Conservation (phyloP, 2,888 invertebrate species). For the Lepas anatifera region DNA sequence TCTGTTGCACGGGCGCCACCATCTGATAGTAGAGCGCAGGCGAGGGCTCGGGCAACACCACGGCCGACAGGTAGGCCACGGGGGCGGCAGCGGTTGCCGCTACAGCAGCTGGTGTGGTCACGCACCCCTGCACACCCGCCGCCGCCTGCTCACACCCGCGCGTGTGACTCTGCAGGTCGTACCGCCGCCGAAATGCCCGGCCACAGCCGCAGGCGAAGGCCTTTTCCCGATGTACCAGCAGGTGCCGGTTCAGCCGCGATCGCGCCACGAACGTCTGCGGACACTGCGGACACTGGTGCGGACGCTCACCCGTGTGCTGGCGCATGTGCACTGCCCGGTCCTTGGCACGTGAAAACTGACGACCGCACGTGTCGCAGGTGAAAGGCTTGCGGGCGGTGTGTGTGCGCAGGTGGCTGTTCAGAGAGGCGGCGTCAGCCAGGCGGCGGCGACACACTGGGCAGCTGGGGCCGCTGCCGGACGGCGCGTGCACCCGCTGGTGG, state of each 20-base stretch:
- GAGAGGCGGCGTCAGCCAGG: slow-evolving; percentile 19
- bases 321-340: slow-evolving; percentile 20
- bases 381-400: slow-evolving; percentile 23
- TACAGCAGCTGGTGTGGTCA: not conserved
- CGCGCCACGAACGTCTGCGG: slow-evolving; percentile 12
- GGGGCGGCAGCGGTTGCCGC: not conserved
- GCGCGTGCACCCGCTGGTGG: slow-evolving; percentile 21
- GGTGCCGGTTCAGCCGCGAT: slow-evolving; percentile 7
- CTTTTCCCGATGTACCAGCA: not conserved
- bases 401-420: slow-evolving; percentile 20
- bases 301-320: slow-evolving; percentile 21
- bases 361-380: slow-evolving; percentile 20
- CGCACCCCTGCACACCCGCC: not conserved
- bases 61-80: not conserved
- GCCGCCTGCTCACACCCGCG: not conserved
- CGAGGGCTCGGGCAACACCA: not conserved
- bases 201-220: not conserved
- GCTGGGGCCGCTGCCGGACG: not conserved
- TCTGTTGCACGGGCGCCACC: slow-evolving; percentile 3
- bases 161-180: not conserved
- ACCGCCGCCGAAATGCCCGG: not conserved
- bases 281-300: not conserved
- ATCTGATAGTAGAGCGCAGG: not conserved
- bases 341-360: slow-evolving; percentile 22
- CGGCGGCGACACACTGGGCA: slow-evolving; percentile 20